phyloP scores from a whole-genome alignment of 2,113 vertebrate species.

The Bos taurus region ARS-UCD2.0 NC_037348.1:28306501-28307000 shows the following conservation, averaged over 20 bases:
- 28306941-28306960: neutral
- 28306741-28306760: neutral
- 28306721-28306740: neutral
- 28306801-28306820: neutral
- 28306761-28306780: neutral
- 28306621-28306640: neutral
- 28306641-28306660: neutral
- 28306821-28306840: neutral
- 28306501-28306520: neutral
- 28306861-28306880: neutral
- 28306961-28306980: neutral
- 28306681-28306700: neutral
- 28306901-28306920: neutral
- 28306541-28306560: neutral
- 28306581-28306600: neutral
- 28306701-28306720: neutral
- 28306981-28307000: neutral
- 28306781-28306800: neutral
- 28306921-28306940: neutral
- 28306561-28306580: neutral
- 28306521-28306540: neutral
- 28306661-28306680: neutral
- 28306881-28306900: neutral
- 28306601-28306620: neutral
- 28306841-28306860: neutral